Evolutionary conservation across 2,888 invertebrate species (phyloP), one percentile per base, ranked within the genome.

Genomic region (Pollenia griseotomentosa): DNA sequence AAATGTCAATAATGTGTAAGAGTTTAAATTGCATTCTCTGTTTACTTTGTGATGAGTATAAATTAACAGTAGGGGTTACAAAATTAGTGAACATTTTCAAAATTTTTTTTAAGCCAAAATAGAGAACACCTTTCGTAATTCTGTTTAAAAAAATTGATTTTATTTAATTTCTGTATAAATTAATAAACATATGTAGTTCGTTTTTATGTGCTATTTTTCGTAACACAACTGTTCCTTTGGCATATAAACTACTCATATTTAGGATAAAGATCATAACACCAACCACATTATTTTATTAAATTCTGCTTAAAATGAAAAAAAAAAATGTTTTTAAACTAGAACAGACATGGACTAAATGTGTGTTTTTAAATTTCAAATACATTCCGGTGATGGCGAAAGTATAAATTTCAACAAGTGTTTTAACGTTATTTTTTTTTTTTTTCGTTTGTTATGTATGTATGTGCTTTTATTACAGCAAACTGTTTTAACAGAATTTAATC

Each of bases 391-490:
- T 68, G 66, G 74, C 79, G 66, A 74, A 74, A 84, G 68, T 55
- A 74, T 66, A 65, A 23, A 51, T 68, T 73, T 74, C 78, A 83
- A 79, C 86, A 82, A 86, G 74, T 79, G 83, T 74, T 86, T 70
- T 68, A 48, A 2, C 19, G 19, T 57, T 7, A n/a, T 48, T 12
- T n/a, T 61, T 68, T 55, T 83, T 53, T 40, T 75, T 68, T 53
- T 12, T n/a, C 8, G 0, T 11, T n/a, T n/a, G n/a, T n/a, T n/a
- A n/a, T n/a, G n/a, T 16, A 19, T 42, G 8, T 55, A 16, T 53
- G 42, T 40, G 10, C 53, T 53, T 59, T 42, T 44, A 83, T 19
- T 33, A 75, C 51, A 75, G 40, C 14, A 70, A 82, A 61, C 12
- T 68, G 12, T 82, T 75, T 74, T 53, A 51, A 53, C 33, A 57